Evolutionary conservation across 2,797 vertebrate genomes (phyloP), one percentile per base, ranked within the genome.

Genomic region (Siniperca scherzeri): DNA sequence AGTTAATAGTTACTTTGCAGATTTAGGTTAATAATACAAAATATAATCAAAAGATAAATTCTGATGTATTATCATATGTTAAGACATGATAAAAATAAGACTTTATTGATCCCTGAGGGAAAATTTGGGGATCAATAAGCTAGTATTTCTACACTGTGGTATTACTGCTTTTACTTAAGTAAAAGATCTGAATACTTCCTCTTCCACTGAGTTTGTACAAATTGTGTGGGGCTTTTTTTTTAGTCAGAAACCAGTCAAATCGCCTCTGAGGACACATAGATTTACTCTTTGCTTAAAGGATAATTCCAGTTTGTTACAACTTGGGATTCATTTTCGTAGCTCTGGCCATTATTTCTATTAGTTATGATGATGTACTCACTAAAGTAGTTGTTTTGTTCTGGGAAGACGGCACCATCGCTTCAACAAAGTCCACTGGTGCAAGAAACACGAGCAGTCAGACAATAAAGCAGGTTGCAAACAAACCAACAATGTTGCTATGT

Each of bases 381-480:
- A 4, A 8, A 42, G 22, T 60, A 6, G n/a, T 9, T 44, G 22
- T 5, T 72, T 44, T 3, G 10, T 40, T 74, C 16, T 62, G 0
- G 0, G 5, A 57, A 21, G 1, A 61, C 7, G 8, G 21, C 42
- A 50, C 8, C 52, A 60, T 5, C 0, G 7, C 4, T 69, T 48
- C 16, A 8, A 38, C 21, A 48, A 46, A 62, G 60, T 59, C 30
- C 38, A 71, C 27, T 27, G 42, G 27, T 68, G 17, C 48, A 25
- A 52, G 33, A 27, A 67, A 70, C 70, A 80, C 8, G 25, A 82
- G 36, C 36, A 64, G 6, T 40, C 57, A 62, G 27, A 71, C 30
- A 44, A 42, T 50, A 42, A 14, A 11, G 19, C 60, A 25, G 11
- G 30, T 2, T 30, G 22, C 1, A 22, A 9, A 48, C n/a, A 33